Evolutionary conservation across 2,888 invertebrate species (phyloP).

Genomic region (Aquatica leii): DNA sequence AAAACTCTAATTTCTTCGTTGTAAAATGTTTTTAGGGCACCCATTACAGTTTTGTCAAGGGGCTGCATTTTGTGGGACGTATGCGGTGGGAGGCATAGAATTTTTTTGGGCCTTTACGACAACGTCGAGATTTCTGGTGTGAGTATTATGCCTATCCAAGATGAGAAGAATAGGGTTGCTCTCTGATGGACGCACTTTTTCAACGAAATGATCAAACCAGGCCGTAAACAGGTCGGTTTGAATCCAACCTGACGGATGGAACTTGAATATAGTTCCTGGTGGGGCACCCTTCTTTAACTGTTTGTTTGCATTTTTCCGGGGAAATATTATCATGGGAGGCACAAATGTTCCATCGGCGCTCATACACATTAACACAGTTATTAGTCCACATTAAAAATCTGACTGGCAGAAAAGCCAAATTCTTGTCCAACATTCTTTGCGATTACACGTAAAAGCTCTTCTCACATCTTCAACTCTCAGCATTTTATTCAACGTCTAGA

Average conservation of each 20-base stretch:
- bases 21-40: constrained; percentile 17
- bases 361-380: constrained; percentile 24
- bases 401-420: constrained; percentile 12
- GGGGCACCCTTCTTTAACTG: constrained; percentile 46
- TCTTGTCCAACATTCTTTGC: too few relatives aligned
- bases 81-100: constrained; percentile 49
- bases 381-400: constrained; percentile 30
- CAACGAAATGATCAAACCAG: too few relatives aligned
- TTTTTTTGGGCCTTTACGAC: constrained; percentile 43
- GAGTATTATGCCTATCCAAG: constrained; percentile 52
- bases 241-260: too few relatives aligned
- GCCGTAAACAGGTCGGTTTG: too few relatives aligned
- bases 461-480: too few relatives aligned
- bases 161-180: constrained; percentile 50
- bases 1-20: constrained; percentile 17
- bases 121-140: constrained; percentile 50
- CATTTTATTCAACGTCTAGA: too few relatives aligned
- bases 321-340: constrained; percentile 32
- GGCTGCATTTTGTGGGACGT: too few relatives aligned
- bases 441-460: too few relatives aligned
- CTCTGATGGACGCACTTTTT: too few relatives aligned
- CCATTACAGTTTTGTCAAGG: constrained; percentile 38
- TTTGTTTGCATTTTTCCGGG: constrained; percentile 22
- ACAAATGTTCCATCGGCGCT: constrained; percentile 34
- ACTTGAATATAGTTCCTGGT: too few relatives aligned